These are phyloP conservation scores for Arizona elegans DNA, from an alignment of 2,113 vertebrate species.

Conservation along the genomic window DNA sequence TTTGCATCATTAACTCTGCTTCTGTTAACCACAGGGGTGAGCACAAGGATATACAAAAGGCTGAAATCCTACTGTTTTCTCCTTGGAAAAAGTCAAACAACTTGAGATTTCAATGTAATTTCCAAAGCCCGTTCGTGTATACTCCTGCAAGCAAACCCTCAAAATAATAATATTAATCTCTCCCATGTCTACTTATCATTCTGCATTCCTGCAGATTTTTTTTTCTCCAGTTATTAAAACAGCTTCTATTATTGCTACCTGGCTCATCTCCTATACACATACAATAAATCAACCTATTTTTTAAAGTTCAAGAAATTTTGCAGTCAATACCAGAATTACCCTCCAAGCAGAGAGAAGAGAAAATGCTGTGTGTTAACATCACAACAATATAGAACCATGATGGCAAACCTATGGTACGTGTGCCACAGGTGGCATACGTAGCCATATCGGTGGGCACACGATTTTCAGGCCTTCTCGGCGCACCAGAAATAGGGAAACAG, in stretches of 20 bases:
- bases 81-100: not conserved
- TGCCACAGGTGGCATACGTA: too few species aligned
- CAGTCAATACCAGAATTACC: not conserved
- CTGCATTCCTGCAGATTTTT: not conserved
- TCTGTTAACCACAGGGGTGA: not conserved
- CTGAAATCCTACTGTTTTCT: not conserved
- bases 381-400: not conserved
- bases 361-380: not conserved
- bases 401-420: too few species aligned
- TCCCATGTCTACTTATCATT: not conserved
- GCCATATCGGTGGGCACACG: too few species aligned
- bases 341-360: not conserved
- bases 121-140: not conserved
- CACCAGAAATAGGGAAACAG: too few species aligned
- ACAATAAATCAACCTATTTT: not conserved
- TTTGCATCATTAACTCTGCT: not conserved
- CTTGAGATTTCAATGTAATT: not conserved
- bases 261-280: not conserved
- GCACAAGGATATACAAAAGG: not conserved
- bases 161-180: not conserved
- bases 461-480: too few species aligned
- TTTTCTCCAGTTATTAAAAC: not conserved
- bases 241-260: not conserved
- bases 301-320: not conserved
- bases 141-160: not conserved